phyloP scores from a whole-genome alignment of 2,888 invertebrate genomes.

The Mythimna albipuncta region DNA sequence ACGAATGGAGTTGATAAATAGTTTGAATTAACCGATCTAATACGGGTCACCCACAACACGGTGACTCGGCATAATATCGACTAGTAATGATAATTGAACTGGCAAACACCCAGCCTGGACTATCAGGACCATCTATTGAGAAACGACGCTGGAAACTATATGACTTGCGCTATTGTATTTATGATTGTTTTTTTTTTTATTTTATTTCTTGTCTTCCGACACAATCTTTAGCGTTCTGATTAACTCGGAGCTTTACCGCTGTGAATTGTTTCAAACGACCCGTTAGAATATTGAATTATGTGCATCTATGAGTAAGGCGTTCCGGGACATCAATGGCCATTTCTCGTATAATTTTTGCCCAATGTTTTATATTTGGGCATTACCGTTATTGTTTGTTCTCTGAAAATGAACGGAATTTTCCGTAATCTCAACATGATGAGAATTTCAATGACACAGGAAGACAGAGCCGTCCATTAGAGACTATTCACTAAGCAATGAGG shows the following conservation, averaged over 20 bases:
- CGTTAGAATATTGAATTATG: constrained; percentile 80
- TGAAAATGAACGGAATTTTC: constrained; percentile 35
- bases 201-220: constrained; percentile 87
- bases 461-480: constrained; percentile 2
- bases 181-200: constrained; percentile 87
- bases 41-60: constrained; percentile 90
- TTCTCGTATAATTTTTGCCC: constrained; percentile 37
- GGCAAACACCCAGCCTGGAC: constrained; percentile 89
- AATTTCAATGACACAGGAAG: constrained; percentile 52
- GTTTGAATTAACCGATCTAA: constrained; percentile 91
- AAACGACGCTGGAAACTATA: constrained; percentile 84
- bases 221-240: constrained; percentile 90
- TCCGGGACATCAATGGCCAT: constrained; percentile 48
- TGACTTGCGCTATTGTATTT: constrained; percentile 89
- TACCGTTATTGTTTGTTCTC: constrained; percentile 17
- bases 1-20: constrained; percentile 90
- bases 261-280: constrained; percentile 86
- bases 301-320: constrained; percentile 43
- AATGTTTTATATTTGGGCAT: constrained; percentile 36
- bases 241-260: constrained; percentile 88
- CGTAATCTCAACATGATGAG: constrained; percentile 31
- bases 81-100: constrained; percentile 90
- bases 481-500: constrained; percentile 12
- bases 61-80: constrained; percentile 85
- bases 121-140: constrained; percentile 87